Percentiles rank a stretch among this genome's conserved stretches.
These are phyloP conservation scores for Acanthopagrus latus DNA, from an alignment of 2,797 vertebrate species.

Conservation along the genomic window DNA sequence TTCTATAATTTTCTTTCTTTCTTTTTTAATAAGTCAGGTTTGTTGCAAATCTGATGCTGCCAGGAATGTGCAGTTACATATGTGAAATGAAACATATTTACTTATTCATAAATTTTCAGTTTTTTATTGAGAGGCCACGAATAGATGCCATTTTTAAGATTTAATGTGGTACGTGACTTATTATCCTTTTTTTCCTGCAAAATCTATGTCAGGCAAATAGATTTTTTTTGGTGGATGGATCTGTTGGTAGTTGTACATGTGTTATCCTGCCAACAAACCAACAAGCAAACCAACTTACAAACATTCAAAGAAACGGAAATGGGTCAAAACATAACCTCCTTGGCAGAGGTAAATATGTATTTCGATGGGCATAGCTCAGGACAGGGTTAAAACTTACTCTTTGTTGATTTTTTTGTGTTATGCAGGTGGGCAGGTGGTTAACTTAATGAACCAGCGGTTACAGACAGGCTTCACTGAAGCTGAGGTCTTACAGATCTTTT, in stretches of 20 bases:
- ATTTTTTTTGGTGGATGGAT: too few relatives aligned
- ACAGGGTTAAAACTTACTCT: neutral
- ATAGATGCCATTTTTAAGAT: too few relatives aligned
- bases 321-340: neutral
- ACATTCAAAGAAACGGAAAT: neutral
- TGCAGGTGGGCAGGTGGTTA: constrained; percentile 96
- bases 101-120: too few relatives aligned
- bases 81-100: too few relatives aligned
- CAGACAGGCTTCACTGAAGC: constrained; percentile 95
- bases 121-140: too few relatives aligned
- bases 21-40: neutral
- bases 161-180: too few relatives aligned
- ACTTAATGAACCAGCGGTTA: constrained; percentile 97
- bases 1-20: neutral
- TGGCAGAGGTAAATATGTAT: neutral
- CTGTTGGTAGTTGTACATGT: too few relatives aligned
- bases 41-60: neutral
- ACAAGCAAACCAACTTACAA: too few relatives aligned
- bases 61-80: too few relatives aligned
- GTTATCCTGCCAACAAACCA: too few relatives aligned
- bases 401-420: constrained; percentile 7
- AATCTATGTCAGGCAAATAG: too few relatives aligned
- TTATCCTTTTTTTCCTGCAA: too few relatives aligned
- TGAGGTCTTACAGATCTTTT: constrained; percentile 97
- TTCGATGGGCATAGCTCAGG: neutral